Evolutionary conservation across 2,888 invertebrate genomes (phyloP).

Genomic region (Phaedon cochleariae): DNA sequence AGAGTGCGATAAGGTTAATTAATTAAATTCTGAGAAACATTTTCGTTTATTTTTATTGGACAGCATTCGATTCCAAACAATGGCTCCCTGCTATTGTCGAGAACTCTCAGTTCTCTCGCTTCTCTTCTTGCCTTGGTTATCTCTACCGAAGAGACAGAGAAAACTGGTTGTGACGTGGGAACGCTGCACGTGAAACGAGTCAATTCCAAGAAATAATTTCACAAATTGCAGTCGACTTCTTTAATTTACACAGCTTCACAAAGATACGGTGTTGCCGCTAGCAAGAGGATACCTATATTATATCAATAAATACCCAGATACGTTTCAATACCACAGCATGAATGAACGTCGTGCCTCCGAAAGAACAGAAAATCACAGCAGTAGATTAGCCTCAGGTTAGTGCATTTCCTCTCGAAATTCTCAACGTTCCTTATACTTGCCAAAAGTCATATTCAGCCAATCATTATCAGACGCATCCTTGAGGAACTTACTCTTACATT

Average conservation of each 20-base stretch:
- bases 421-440: no score
- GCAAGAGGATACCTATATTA: background rate
- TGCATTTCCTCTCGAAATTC: no score
- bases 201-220: constrained; percentile 62
- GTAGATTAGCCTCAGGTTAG: no score
- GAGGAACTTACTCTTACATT: no score
- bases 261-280: background rate
- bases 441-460: no score
- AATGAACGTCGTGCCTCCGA: no score
- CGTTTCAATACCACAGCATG: no score
- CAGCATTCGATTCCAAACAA: constrained; percentile 38
- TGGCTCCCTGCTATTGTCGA: constrained; percentile 34
- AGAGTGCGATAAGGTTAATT: constrained; percentile 56
- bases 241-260: constrained; percentile 51
- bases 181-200: constrained; percentile 29
- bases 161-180: constrained; percentile 29
- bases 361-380: no score
- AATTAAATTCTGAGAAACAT: constrained; percentile 56
- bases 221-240: constrained; percentile 62
- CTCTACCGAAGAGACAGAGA: constrained; percentile 18
- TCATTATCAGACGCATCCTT: no score
- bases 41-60: constrained; percentile 43
- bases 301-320: no score
- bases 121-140: background rate
- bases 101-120: constrained; percentile 5